Evolutionary conservation across 1,140 invertebrate species (phyloP), one percentile per base, ranked within the genome.

Genomic region (Drosophila malerkotliana): DNA sequence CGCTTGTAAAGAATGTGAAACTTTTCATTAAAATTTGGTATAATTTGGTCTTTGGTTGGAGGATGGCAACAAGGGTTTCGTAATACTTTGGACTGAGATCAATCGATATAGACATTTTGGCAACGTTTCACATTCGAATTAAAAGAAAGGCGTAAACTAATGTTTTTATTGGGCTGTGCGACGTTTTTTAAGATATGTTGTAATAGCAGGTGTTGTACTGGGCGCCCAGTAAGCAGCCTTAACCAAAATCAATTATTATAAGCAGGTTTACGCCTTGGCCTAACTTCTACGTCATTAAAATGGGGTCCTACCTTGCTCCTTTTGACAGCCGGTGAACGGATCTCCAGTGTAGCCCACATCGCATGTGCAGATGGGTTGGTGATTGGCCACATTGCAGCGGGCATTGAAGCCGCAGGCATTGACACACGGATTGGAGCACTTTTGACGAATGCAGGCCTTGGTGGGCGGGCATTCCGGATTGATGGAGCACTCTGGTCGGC

Each of bases 331-430:
- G 30, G 93, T 93, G 87, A 96, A 96, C 44, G 96, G 96, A 94
- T 97, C 96, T 63, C 96, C 96, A 7, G 95, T 97, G 73, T 94
- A 94, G 88, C 94, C 94, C 77, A 94, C 93, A 69, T 93, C 92
- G 85, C 95, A 96, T 24, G 93, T 94, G 80, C 95, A 96, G 52
- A 95, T 95, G 4, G 94, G 94, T 92, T 94, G 94, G 85, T 95
- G 95, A 89, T 94, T 95, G 30, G 94, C 93, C 3, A 95, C 94
- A 84, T 94, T 93, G 71, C 96, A 96, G 26, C 93, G 93, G 3
- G 95, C 94, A 87, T 95, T 95, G 52, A 94, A 92, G 21, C 95
- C 95, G 68, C 95, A 96, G 15, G 94, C 94, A 26, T 95, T 94
- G 10, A 94, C 93, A 72, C 95, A 96, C 14, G 95, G 95, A 92